These are phyloP conservation scores for Xiphorhynchus elegans DNA, from an alignment of 2,113 vertebrate genomes.

Conservation along the genomic window DNA sequence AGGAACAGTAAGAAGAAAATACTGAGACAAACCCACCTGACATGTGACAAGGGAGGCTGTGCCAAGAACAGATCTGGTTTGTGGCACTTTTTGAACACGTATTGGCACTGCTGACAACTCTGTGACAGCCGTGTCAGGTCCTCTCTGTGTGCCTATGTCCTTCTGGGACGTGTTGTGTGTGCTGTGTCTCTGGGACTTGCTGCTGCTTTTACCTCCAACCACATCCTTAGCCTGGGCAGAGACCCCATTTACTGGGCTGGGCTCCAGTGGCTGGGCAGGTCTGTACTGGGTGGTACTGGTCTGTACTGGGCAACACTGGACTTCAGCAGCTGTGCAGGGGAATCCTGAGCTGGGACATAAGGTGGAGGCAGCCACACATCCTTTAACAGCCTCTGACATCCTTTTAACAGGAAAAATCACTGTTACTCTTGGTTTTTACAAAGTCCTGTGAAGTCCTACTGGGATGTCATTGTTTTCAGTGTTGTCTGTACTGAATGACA, in stretches of 20 bases:
- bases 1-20: not conserved
- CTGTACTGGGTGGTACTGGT: not conserved
- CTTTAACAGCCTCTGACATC: not conserved
- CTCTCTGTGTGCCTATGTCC: not conserved
- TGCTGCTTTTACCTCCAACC: not conserved
- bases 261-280: too few species aligned
- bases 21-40: accelerated
- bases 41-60: not conserved
- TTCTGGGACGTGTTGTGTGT: not conserved
- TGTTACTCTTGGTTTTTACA: not conserved
- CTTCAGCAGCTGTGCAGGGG: not conserved
- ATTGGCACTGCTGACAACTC: not conserved
- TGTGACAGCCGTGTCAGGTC: not conserved
- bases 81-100: not conserved
- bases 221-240: not conserved
- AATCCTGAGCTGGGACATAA: not conserved
- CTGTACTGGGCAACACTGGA: not conserved
- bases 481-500: not conserved
- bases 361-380: not conserved
- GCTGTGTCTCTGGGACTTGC: not conserved
- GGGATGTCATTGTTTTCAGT: not conserved
- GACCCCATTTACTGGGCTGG: not conserved
- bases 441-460: not conserved
- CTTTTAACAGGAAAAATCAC: not conserved
- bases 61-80: not conserved